Base-by-base conservation (phyloP, 2,797 vertebrate species). In the Apodemus agrarius region DNA sequence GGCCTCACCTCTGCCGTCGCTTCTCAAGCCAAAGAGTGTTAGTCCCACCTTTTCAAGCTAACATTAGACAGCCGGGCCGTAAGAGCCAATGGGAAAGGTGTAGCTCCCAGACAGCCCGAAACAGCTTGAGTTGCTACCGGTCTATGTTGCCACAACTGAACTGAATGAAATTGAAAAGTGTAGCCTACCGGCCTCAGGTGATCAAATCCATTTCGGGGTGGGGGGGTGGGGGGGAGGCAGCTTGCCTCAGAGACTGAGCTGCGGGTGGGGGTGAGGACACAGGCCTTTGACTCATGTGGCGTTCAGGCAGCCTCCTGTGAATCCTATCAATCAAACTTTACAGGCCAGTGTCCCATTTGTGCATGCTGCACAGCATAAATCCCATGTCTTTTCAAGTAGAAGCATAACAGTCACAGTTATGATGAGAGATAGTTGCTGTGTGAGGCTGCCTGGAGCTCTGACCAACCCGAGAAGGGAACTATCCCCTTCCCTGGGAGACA, bases 301-400 rank as follows among this genome's bases (percentile, higher is more conserved):
- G 83, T 93, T 90, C 93, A 57, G 81, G 86, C 11, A 3, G 94
- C 74, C 81, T 93, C 67, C 92, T 93, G 80, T 1, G 21, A 94
- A 89, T 92, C 49, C 43, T 22, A 95, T 97, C 94, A 80, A 97
- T 97, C 97, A 97, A 88, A 94, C 85, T 95, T 95, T 97, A 95
- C 93, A 95, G 92, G 69, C 93, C 34, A 1, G 59, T 91, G 88
- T 96, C 82, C 95, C 93, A 95, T 95, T 96, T 89, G 92, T 10
- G 37, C 97, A 75, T 82, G 95, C 94, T 59, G 37, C 90, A 94
- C 63, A 76, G 93, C 95, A 97, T 97, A 97, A 97, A 97, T 97
- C 93, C 93, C 52, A 67, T 92, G 92, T 95, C 93, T 97, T 97
- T 97, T 97, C 98, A 98, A 93, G 93, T 82, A 95, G 94, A 94